Base-by-base conservation (phyloP, 1,140 invertebrate species). In the Drosophila chauvacae region DNA sequence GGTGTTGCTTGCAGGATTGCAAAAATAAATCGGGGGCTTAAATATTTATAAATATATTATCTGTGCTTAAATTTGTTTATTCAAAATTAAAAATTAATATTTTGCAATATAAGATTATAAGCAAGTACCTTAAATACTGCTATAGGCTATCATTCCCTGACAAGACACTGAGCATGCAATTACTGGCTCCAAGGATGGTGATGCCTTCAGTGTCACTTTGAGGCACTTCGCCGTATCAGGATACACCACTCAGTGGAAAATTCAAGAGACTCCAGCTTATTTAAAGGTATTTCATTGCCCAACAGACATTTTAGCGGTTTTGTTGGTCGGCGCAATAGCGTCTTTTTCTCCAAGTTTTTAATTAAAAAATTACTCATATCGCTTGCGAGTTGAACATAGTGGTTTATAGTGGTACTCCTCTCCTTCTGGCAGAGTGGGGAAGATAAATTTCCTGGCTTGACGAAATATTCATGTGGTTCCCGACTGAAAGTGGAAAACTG, bases 361-460 rank as follows among this genome's bases (percentile, higher is more conserved):
- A 88, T 88, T 88, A 88, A 88, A 83, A 86, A 88, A 88, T 85
- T 85, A 85, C 84, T 85, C 78, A 81, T 78, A 82, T 68, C 68
- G 39, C 41, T 56, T 39, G 53, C 23, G 53, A 35, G 14, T 56
- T 10, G 53, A 26, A 39, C 16, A 39, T 55, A 42, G 62, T 41
- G 53, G 23, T 30, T 35, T 53, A 37, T 55, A 42, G 62, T 42
- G 56, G 23, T 42, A 47, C 59, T 20, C 4, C 14, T 28, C 16
- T n/a, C 33, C 2, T 37, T 20, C 33, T 14, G 28, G 30, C 14
- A 7, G 13, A 35, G 13, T 42, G 16, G 45, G 42, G 50, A 74
- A 90, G 84, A 90, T 90, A 88, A 81, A 88, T 87, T 87, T 75
- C 59, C 51, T 33, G 55, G 62, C 80, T 77, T 88, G 80, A 88